A percentile compares a stretch with the other conserved stretches of the same genome.
These are phyloP conservation scores for Drosophila lini DNA, from an alignment of 1,140 invertebrate species.

Conservation along the genomic window DNA sequence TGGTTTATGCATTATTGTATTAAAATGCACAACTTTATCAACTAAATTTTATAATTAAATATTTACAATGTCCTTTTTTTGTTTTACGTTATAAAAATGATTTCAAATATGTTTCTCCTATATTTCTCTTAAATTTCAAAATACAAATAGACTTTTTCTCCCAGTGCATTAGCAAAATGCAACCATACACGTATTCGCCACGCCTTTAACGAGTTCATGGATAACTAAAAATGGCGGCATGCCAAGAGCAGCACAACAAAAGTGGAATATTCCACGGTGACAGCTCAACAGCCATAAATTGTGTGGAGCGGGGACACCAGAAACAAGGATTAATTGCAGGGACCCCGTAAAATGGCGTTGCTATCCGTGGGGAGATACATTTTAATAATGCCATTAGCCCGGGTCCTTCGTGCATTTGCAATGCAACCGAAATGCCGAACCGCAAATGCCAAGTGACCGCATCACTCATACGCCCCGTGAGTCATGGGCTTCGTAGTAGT, in stretches of 20 bases:
- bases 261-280: slow-evolving; percentile 8
- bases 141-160: not conserved
- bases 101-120: too few species aligned
- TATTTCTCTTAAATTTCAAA: not conserved
- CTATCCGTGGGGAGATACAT: slow-evolving; percentile 25
- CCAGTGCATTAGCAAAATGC: slow-evolving; percentile 7
- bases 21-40: too few species aligned
- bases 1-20: too few species aligned
- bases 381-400: slow-evolving; percentile 53
- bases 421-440: slow-evolving; percentile 23
- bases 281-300: slow-evolving; percentile 15
- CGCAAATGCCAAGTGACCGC: slow-evolving; percentile 21
- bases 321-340: slow-evolving; percentile 61
- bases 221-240: slow-evolving; percentile 78
- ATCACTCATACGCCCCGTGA: slow-evolving; percentile 66
- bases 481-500: slow-evolving; percentile 40
- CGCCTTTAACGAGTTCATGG: slow-evolving; percentile 79
- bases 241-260: slow-evolving; percentile 55
- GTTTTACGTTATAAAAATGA: too few species aligned
- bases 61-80: too few species aligned
- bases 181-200: slow-evolving; percentile 51
- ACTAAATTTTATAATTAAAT: too few species aligned
- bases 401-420: slow-evolving; percentile 55
- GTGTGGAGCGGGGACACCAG: not conserved
- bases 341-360: slow-evolving; percentile 47